A percentile compares a stretch with the other conserved stretches of the same genome.
phyloP scores from a whole-genome alignment of 2,797 vertebrate genomes.

The Iguana delicatissima region DNA sequence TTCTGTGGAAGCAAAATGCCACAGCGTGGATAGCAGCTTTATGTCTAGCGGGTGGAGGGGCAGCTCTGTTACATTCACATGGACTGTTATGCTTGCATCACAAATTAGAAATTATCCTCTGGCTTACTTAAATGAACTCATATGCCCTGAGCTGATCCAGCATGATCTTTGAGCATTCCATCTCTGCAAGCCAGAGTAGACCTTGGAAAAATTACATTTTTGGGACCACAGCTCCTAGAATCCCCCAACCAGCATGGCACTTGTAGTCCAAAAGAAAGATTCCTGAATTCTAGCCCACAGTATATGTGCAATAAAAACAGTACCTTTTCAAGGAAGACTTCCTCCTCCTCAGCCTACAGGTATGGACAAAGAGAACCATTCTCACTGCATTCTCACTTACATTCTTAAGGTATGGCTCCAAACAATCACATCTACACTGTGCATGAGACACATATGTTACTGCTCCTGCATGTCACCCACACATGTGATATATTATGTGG shows the following conservation, averaged over 20 bases:
- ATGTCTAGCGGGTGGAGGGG: not conserved
- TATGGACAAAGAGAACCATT: not conserved
- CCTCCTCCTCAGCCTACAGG: too few species aligned
- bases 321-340: not conserved
- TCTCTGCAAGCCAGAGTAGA: not conserved
- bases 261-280: not conserved
- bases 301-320: not conserved
- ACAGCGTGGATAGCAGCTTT: not conserved
- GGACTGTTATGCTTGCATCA: not conserved
- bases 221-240: not conserved
- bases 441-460: not conserved
- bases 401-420: not conserved
- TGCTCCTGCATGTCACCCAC: not conserved
- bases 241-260: not conserved
- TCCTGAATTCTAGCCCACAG: not conserved
- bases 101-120: not conserved
- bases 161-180: not conserved
- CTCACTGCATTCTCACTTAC: not conserved
- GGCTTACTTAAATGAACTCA: not conserved
- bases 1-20: not conserved
- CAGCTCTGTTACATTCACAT: constrained; percentile 12
- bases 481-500: not conserved
- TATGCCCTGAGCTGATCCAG: not conserved
- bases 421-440: not conserved
- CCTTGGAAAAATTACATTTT: not conserved